A percentile compares a stretch with the other conserved stretches of the same genome.
These are phyloP conservation scores for Chironomus tentans DNA, from an alignment of 2,888 invertebrate species.

Conservation along the genomic window DNA sequence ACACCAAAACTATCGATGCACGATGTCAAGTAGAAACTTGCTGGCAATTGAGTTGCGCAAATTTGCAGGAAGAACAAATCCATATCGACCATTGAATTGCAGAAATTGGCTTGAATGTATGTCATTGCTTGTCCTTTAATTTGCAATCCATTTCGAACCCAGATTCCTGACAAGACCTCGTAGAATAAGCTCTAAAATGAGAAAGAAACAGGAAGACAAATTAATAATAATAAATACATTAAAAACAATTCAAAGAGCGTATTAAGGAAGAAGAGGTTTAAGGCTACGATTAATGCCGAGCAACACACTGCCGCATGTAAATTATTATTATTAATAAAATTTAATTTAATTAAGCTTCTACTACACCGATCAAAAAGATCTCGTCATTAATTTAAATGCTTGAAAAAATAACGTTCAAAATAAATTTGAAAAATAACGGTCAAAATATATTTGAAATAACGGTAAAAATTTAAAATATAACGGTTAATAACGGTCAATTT, in stretches of 20 bases:
- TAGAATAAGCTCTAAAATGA: constrained; percentile 75
- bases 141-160: constrained; percentile 95
- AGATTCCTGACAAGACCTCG: constrained; percentile 87
- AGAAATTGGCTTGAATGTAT: constrained; percentile 97
- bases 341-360: no score
- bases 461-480: no score
- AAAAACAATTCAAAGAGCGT: neutral
- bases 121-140: constrained; percentile 99
- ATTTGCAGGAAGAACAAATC: constrained; percentile 92
- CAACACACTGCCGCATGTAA: no score
- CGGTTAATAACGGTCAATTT: no score
- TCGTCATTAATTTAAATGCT: no score
- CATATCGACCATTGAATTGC: constrained; percentile 97
- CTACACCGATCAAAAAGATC: no score
- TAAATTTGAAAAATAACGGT: no score
- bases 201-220: constrained; percentile 5
- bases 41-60: constrained; percentile 78
- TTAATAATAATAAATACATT: neutral
- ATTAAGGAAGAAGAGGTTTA: no score
- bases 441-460: no score
- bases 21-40: constrained; percentile 75
- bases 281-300: no score
- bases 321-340: no score
- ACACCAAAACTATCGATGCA: constrained; percentile 89
- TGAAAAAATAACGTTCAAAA: no score